Conservation (phyloP, 2,797 vertebrate species). For the Sylvilagus floridanus region DNA sequence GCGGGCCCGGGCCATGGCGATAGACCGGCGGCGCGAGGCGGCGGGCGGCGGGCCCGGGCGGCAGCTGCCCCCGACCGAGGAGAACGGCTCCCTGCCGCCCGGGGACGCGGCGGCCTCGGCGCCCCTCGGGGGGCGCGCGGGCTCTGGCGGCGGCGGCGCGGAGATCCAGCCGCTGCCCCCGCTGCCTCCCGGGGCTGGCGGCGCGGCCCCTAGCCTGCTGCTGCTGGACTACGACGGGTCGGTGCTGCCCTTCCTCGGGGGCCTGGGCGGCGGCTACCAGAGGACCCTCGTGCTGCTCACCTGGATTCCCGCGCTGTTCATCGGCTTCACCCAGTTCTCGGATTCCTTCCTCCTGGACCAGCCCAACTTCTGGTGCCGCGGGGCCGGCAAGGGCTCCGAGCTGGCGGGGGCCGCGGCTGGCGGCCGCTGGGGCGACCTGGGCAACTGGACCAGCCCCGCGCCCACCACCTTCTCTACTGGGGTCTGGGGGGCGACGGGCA, state of each 20-base stretch:
- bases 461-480: slow-evolving; percentile 53
- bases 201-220: slow-evolving; percentile 86
- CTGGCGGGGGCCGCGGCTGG: slow-evolving; percentile 55
- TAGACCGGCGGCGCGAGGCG: slow-evolving; percentile 87
- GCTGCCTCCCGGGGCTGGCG: slow-evolving; percentile 65
- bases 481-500: slow-evolving; percentile 57
- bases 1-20: slow-evolving; percentile 85
- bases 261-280: slow-evolving; percentile 94
- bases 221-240: slow-evolving; percentile 93
- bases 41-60: slow-evolving; percentile 84
- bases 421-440: slow-evolving; percentile 76
- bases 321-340: slow-evolving; percentile 98
- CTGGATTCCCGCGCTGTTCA: slow-evolving; percentile 96
- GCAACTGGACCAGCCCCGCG: slow-evolving; percentile 84
- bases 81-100: slow-evolving; percentile 86
- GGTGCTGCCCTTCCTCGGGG: slow-evolving; percentile 95
- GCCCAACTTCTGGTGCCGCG: slow-evolving; percentile 93
- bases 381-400: slow-evolving; percentile 82
- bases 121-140: slow-evolving; percentile 65
- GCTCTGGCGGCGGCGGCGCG: slow-evolving; percentile 57
- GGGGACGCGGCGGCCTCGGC: slow-evolving; percentile 81
- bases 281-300: slow-evolving; percentile 96
- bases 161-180: slow-evolving; percentile 87
- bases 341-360: slow-evolving; percentile 95
- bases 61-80: slow-evolving; percentile 82